Conservation (phyloP, 1,140 invertebrate genomes). For the Euglossa dilemma region DNA sequence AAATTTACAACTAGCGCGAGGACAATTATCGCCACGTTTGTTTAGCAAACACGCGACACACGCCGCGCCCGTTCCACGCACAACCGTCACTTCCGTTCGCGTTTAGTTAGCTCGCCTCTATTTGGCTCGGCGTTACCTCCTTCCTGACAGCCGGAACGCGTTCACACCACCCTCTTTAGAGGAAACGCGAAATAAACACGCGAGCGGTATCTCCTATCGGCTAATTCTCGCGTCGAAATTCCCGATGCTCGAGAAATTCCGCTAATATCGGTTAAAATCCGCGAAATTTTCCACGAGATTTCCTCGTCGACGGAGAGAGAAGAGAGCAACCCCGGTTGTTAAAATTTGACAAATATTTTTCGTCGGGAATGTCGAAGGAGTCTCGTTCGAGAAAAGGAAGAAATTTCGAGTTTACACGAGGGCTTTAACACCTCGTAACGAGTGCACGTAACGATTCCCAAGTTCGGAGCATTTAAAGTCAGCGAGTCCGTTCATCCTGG, state of each 20-base stretch:
- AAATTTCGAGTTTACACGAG: neutral
- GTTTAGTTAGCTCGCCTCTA: neutral
- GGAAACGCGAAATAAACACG: neutral
- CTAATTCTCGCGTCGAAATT: neutral
- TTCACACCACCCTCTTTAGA: neutral
- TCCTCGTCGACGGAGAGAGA: too few relatives aligned
- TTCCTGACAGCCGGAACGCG: constrained; percentile 4
- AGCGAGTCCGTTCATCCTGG: neutral
- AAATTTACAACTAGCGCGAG: constrained; percentile 56
- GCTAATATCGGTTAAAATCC: too few relatives aligned
- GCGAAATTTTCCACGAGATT: too few relatives aligned
- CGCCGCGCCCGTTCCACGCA: neutral
- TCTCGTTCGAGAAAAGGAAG: neutral
- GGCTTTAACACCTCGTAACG: neutral
- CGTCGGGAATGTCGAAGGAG: too few relatives aligned
- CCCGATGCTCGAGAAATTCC: neutral
- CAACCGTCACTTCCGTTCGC: constrained; percentile 25
- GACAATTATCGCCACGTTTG: constrained; percentile 63
- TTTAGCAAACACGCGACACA: constrained; percentile 53
- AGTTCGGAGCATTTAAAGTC: constrained; percentile 10
- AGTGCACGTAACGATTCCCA: neutral
- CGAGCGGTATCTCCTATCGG: too few relatives aligned
- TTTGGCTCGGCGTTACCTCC: neutral
- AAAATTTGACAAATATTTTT: too few relatives aligned
- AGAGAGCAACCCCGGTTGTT: too few relatives aligned